These are phyloP conservation scores for Gryllus bimaculatus DNA, from an alignment of 1,140 invertebrate species.

Conservation along the genomic window DNA sequence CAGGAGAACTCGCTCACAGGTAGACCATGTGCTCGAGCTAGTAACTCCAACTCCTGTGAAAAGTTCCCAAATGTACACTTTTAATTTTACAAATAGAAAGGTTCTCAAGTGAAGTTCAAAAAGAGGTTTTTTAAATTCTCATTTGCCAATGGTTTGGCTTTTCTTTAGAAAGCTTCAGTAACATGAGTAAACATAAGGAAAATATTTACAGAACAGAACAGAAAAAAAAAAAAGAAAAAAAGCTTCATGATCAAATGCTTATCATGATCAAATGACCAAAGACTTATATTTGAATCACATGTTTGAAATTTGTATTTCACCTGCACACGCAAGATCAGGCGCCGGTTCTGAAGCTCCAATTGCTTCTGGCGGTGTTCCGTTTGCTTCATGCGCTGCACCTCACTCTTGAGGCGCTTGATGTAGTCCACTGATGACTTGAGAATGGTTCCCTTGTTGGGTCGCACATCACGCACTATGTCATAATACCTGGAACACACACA, in stretches of 20 bases:
- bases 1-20: constrained; percentile 48
- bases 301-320: constrained; percentile 34
- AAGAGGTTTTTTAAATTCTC: not conserved
- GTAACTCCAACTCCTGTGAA: constrained; percentile 57
- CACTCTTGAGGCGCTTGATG: constrained; percentile 80
- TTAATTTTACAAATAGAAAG: constrained; percentile 16
- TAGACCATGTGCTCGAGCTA: constrained; percentile 58
- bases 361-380: constrained; percentile 67
- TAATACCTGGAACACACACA: constrained; percentile 40
- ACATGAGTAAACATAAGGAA: not conserved
- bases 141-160: not conserved
- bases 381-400: constrained; percentile 69
- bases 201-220: not conserved
- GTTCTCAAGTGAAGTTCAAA: not conserved
- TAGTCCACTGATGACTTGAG: constrained; percentile 96
- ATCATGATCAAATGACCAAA: not conserved
- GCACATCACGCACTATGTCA: constrained; percentile 76
- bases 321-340: constrained; percentile 70
- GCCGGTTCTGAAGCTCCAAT: constrained; percentile 74
- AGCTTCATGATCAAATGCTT: not conserved
- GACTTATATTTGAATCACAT: not conserved
- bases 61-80: constrained; percentile 14
- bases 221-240: not conserved
- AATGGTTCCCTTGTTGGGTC: constrained; percentile 94
- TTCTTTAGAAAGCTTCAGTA: constrained; percentile 10